Evolutionary conservation across 2,113 vertebrate species (phyloP), one percentile per base, ranked within the genome.

Genomic region (Rhabdornis inornatus): DNA sequence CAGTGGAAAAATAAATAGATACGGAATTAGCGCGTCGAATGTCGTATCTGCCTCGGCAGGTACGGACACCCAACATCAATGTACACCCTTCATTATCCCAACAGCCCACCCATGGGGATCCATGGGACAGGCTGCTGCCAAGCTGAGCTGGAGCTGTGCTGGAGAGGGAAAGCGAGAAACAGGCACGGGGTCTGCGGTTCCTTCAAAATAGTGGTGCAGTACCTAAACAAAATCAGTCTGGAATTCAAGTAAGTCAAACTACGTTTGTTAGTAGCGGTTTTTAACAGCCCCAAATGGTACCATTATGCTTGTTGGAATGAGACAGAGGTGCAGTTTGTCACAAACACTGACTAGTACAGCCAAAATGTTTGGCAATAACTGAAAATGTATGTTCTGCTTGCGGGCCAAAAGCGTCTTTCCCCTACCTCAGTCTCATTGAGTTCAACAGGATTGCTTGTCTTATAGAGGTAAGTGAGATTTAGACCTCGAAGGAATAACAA

Each of bases 201-300:
- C 97, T 97, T 97, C 95, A 97, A 96, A 95, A 97, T 72, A 97
- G 97, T 96, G 97, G 96, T 94, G 76, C 78, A 95, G 95, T 91
- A 96, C 96, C 96, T 96, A 95, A 68, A 90, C 35, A 91, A 95
- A 94, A 89, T 68, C 13, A 33, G 83, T 64, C 35, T 95, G 91
- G 90, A 95, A 92, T 95, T 95, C 95, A 96, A 97, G 97, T 97
- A 95, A 94, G 82, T 83, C 57, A 83, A 68, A 92, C 94, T 91
- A 92, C 88, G 10, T 82, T 78, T 95, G 82, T 94, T 78, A 97
- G 92, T 63, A 97, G 92, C 13, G 72, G 89, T 65, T 89, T 96
- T 96, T 72, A 95, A 96, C 93, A 94, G 90, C 93, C 91, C 96
- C 87, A 83, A 93, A 95, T 76, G 94, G 97, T 97, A 97, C 96